Base-by-base conservation (phyloP, 2,113 vertebrate genomes). In the Hippoglossus stenolepis region DNA sequence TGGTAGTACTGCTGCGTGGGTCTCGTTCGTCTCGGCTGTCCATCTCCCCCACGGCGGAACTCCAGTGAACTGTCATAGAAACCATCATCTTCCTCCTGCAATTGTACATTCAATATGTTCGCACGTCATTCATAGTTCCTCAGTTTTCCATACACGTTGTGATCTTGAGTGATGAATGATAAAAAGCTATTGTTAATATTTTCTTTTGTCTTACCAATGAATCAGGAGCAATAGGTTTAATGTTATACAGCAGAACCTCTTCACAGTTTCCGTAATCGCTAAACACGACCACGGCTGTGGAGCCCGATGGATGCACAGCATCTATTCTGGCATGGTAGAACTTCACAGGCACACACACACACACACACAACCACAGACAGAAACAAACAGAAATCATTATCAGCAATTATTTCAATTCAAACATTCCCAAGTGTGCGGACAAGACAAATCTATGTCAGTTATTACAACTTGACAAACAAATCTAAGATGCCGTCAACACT, bases 1-100 rank as follows among this genome's bases (percentile, higher is more conserved):
- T 99, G 97, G 91, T 99, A 99, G 91, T 98, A 99, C 85, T 97
- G 96, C 80, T 98, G 97, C 26, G 97, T 99, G n/a, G 98, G 97
- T 85, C 97, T 91, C 13, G 96, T 94, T 35, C 97, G 91, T 65
- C 97, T 92, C 15, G 96, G 97, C 78, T 99, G 97, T 72, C 97
- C 97, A 26, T 99, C 97, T 63, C 97, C 97, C 77, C 97, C 97
- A 87, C 95, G 95, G 24, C 97, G 96, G 89, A 97, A 99, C 90
- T 99, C 98, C 68, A 99, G 91, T 57, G 97, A 98, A 84, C 86
- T 94, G 90, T 98, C 96, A 75, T 97, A 96, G 60, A 96, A 99
- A 23, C 95, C 93, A 72, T 96, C 96, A 76, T 97, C 97, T 73
- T 98, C 97, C 66, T 98, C 96, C 94, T 99, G 90, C 75, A 77